Evolutionary conservation across 2,113 vertebrate species (phyloP).

Genomic region (Sinocyclocheilus anshuiensis): DNA sequence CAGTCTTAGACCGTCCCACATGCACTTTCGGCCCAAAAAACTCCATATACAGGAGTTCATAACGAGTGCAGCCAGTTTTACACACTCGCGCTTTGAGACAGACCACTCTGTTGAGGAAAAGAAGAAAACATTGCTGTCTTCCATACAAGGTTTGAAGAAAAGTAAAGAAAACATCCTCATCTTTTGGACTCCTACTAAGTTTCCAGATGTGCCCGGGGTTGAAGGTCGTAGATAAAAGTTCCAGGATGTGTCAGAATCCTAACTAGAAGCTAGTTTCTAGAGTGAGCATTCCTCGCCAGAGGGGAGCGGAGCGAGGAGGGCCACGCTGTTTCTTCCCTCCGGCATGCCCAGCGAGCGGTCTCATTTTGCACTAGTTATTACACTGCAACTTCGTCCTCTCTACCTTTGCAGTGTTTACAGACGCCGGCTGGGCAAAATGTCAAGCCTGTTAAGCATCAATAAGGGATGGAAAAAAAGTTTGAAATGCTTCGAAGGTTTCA

Average conservation of each 20-base stretch:
- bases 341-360: constrained; percentile 80
- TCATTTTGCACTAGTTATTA: constrained; percentile 81
- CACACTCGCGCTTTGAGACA: constrained; percentile 66
- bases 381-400: constrained; percentile 74
- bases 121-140: constrained; percentile 70
- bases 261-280: constrained; percentile 76
- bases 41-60: constrained; percentile 80
- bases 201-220: constrained; percentile 95
- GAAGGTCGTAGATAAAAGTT: constrained; percentile 96
- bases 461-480: constrained; percentile 63
- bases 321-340: constrained; percentile 79
- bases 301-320: constrained; percentile 74
- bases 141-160: constrained; percentile 75
- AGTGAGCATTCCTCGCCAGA: constrained; percentile 83
- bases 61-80: constrained; percentile 75
- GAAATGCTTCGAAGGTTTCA: constrained; percentile 63
- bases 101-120: constrained; percentile 60
- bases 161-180: constrained; percentile 90
- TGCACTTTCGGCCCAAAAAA: constrained; percentile 62
- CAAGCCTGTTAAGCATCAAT: constrained; percentile 73
- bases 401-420: constrained; percentile 76
- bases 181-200: constrained; percentile 84
- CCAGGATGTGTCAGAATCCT: constrained; percentile 83
- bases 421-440: constrained; percentile 71
- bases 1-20: constrained; percentile 71